phyloP scores from a whole-genome alignment of 1,140 invertebrate genomes.

The Papilio dardanus region DNA sequence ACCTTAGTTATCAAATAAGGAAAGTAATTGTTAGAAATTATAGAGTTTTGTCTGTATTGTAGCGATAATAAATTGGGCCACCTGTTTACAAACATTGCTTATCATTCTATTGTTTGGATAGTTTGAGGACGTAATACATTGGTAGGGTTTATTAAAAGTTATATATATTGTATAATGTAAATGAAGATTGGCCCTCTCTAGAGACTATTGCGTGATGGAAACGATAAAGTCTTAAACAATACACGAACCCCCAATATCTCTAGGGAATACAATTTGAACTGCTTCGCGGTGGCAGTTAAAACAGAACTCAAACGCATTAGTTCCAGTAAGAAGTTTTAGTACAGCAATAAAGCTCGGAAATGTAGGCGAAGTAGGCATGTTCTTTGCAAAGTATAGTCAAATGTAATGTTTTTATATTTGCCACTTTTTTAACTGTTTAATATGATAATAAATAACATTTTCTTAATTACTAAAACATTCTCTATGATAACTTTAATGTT shows the following conservation, averaged over 20 bases:
- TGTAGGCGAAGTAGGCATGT: background rate
- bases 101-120: background rate
- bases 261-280: slow-evolving; percentile 7
- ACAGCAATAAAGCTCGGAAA: background rate
- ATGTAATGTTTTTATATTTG: background rate
- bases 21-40: background rate
- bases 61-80: background rate
- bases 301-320: background rate
- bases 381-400: background rate
- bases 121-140: background rate
- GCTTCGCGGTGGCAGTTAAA: background rate
- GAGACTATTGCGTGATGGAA: background rate
- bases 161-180: background rate
- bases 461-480: background rate
- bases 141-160: background rate
- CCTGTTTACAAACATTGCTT: slow-evolving; percentile 4
- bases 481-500: background rate
- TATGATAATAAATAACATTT: too few relatives aligned
- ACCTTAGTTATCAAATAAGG: background rate
- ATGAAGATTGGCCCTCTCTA: background rate
- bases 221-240: background rate
- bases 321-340: slow-evolving; percentile 3
- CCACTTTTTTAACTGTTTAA: background rate
- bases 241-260: background rate
- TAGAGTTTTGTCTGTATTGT: background rate